These are phyloP conservation scores for Brachynemurus nebulosus DNA, from an alignment of 2,888 invertebrate genomes.

Conservation along the genomic window DNA sequence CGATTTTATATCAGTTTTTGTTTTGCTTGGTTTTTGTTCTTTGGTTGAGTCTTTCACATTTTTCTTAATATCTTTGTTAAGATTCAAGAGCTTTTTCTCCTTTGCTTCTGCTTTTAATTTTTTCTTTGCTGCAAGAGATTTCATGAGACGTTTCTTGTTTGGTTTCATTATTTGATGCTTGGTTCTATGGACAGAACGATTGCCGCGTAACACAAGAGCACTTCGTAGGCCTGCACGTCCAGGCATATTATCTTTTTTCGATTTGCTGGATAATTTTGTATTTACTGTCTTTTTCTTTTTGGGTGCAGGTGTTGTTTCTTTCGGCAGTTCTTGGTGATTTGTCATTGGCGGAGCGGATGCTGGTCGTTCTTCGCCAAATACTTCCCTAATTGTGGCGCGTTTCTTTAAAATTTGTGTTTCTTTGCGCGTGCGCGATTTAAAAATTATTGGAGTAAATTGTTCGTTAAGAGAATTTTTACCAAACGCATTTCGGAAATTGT, in stretches of 20 bases:
- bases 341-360: conserved; percentile 68
- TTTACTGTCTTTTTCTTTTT: conserved; percentile 30
- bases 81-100: background rate
- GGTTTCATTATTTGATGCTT: conserved; percentile 1
- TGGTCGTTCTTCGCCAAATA: conserved; percentile 67
- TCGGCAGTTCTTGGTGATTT: conserved; percentile 34
- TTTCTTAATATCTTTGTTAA: too few species aligned
- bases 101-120: background rate
- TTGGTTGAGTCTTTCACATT: too few species aligned
- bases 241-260: conserved; percentile 24
- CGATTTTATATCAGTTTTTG: conserved; percentile 23
- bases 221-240: conserved; percentile 8
- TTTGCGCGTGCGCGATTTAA: conserved; percentile 54
- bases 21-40: conserved; percentile 12
- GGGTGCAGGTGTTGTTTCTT: conserved; percentile 25
- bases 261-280: conserved; percentile 31
- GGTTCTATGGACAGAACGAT: conserved; percentile 6
- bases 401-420: conserved; percentile 59
- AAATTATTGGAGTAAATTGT: conserved; percentile 53
- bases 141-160: background rate
- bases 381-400: conserved; percentile 65
- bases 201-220: conserved; percentile 6
- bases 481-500: conserved; percentile 51
- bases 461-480: conserved; percentile 47
- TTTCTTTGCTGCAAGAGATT: too few species aligned